Evolutionary conservation across 2,888 invertebrate genomes (phyloP).

Genomic region (Hermaeophaga mercurialis): DNA sequence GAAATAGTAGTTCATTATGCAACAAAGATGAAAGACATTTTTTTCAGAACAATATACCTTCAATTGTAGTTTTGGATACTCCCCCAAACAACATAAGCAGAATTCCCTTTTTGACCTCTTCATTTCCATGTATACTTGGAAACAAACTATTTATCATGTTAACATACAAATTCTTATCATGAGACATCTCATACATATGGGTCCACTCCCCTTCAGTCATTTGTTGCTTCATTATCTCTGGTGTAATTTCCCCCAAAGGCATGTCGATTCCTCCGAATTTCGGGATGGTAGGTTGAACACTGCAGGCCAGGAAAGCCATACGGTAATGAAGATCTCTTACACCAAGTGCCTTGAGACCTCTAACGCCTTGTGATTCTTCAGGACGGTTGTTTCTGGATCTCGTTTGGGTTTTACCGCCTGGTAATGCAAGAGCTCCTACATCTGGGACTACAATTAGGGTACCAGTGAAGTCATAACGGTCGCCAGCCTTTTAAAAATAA

Average conservation of each 20-base stretch:
- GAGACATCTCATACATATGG: slow-evolving; percentile 96
- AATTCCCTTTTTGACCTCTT: slow-evolving; percentile 83
- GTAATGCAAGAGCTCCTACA: slow-evolving; percentile 82
- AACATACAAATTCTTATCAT: slow-evolving; percentile 86
- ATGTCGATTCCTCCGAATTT: slow-evolving; percentile 87
- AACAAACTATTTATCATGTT: slow-evolving; percentile 92
- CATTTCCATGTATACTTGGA: slow-evolving; percentile 95
- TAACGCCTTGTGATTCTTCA: slow-evolving; percentile 66
- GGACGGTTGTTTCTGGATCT: slow-evolving; percentile 74
- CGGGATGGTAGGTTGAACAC: slow-evolving; percentile 84
- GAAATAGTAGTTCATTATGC: neutral
- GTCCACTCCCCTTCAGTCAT: slow-evolving; percentile 96
- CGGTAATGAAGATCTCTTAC: slow-evolving; percentile 85
- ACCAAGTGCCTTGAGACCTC: slow-evolving; percentile 72
- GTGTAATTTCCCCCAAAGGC: slow-evolving; percentile 85
- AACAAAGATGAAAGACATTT: neutral
- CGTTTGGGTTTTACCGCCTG: slow-evolving; percentile 86
- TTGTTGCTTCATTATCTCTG: slow-evolving; percentile 89
- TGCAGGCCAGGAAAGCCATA: slow-evolving; percentile 93
- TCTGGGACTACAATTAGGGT: slow-evolving; percentile 98
- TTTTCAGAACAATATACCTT: slow-evolving; percentile 58
- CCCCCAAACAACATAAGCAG: slow-evolving; percentile 96
- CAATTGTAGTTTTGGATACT: slow-evolving; percentile 90
- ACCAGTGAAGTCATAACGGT: slow-evolving; percentile 91
- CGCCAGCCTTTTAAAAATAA: slow-evolving; percentile 63